Evolutionary conservation across 2,797 vertebrate genomes (phyloP).

Genomic region (Dendrocincla tyrannina): DNA sequence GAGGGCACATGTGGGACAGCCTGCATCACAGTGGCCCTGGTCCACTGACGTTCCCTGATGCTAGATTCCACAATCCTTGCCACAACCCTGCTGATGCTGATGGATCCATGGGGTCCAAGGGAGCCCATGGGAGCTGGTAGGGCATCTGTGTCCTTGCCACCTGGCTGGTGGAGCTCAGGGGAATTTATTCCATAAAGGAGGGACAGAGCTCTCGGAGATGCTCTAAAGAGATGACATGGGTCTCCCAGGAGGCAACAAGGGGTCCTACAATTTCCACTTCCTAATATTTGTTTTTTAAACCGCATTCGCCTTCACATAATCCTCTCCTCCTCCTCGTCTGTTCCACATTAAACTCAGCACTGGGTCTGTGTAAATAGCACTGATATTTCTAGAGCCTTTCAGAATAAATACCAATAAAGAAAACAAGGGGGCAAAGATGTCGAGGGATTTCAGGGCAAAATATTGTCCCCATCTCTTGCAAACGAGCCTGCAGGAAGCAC

Average conservation of each 20-base stretch:
- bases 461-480: background rate
- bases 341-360: background rate
- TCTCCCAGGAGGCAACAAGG: background rate
- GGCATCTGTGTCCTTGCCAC: background rate
- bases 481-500: background rate
- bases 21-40: fast-evolving
- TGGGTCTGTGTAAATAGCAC: background rate
- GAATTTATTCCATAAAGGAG: background rate
- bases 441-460: background rate
- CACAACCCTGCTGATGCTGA: background rate
- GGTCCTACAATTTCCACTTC: background rate
- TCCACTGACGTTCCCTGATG: background rate
- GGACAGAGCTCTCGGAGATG: background rate
- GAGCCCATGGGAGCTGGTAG: background rate
- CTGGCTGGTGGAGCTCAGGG: fast-evolving
- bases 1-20: fast-evolving
- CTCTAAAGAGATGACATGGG: background rate
- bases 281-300: background rate
- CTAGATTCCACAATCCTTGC: background rate
- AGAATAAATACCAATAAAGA: conserved; percentile 47
- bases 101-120: background rate
- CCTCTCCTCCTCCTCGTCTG: background rate
- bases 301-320: background rate
- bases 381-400: conserved; percentile 41
- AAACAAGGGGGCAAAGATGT: background rate